Conservation (phyloP, 2,888 invertebrate genomes). For the Epiblema foenella region DNA sequence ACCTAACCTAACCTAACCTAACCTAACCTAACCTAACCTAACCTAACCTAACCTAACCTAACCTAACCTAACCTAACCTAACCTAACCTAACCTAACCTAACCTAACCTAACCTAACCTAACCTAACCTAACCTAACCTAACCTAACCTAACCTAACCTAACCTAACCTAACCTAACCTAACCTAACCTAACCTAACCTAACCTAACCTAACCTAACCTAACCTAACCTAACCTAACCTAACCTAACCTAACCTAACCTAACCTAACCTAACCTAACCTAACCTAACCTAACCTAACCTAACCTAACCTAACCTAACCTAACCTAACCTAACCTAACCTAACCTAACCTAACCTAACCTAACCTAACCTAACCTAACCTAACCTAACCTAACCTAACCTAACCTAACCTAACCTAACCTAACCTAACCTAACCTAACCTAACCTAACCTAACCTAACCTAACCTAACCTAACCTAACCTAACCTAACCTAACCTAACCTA, state of each 20-base stretch:
- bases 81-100: conserved; percentile 44
- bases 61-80: conserved; percentile 47
- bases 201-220: conserved; percentile 43
- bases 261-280: conserved; percentile 39
- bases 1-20: conserved; percentile 19
- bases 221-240: conserved; percentile 41
- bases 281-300: conserved; percentile 45
- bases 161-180: conserved; percentile 41
- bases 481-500: conserved; percentile 29
- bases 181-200: conserved; percentile 41
- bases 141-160: conserved; percentile 50
- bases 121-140: too few species aligned
- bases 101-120: conserved; percentile 46
- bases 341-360: conserved; percentile 43
- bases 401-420: conserved; percentile 36
- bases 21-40: conserved; percentile 24
- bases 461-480: conserved; percentile 8
- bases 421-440: conserved; percentile 19
- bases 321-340: conserved; percentile 47
- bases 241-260: conserved; percentile 47
- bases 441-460: conserved; percentile 18
- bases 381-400: conserved; percentile 47
- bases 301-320: conserved; percentile 48
- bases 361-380: conserved; percentile 45
- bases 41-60: conserved; percentile 38